Conservation (phyloP, 2,797 vertebrate species). For the Otus scops region DNA sequence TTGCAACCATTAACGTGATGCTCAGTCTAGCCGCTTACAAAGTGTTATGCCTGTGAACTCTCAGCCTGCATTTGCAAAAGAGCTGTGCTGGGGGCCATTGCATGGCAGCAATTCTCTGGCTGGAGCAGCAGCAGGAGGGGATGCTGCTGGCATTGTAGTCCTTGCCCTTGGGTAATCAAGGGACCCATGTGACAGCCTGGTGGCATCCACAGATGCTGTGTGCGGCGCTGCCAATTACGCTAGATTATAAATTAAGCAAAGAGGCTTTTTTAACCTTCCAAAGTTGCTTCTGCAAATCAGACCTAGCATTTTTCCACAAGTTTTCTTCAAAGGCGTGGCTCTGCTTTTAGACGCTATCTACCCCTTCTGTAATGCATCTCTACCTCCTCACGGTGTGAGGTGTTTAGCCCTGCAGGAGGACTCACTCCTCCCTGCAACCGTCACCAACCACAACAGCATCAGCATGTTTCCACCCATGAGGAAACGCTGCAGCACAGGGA, state of each 20-base stretch:
- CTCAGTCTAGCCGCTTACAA: not conserved
- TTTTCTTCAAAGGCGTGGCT: not conserved
- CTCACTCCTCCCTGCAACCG: not conserved
- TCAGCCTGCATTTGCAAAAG: not conserved
- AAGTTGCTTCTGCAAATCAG: not conserved
- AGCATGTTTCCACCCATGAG: not conserved
- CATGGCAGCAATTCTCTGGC: fast-evolving
- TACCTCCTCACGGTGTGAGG: not conserved
- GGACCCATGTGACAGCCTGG: not conserved
- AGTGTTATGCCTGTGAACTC: not conserved
- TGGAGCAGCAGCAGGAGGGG: not conserved
- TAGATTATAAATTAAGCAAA: not conserved
- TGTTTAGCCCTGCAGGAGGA: not conserved
- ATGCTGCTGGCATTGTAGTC: not conserved
- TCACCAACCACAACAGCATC: constrained; percentile 9
- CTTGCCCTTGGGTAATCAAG: not conserved
- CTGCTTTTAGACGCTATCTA: not conserved
- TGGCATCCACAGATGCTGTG: not conserved
- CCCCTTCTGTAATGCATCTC: not conserved
- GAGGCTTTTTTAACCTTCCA: not conserved
- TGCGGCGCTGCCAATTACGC: not conserved
- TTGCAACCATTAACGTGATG: not conserved
- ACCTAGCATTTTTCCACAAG: not conserved
- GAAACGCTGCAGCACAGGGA: not conserved
- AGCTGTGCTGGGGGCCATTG: not conserved